Base-by-base conservation (phyloP, 1,140 invertebrate species). In the Hydropsyche tenuis region DNA sequence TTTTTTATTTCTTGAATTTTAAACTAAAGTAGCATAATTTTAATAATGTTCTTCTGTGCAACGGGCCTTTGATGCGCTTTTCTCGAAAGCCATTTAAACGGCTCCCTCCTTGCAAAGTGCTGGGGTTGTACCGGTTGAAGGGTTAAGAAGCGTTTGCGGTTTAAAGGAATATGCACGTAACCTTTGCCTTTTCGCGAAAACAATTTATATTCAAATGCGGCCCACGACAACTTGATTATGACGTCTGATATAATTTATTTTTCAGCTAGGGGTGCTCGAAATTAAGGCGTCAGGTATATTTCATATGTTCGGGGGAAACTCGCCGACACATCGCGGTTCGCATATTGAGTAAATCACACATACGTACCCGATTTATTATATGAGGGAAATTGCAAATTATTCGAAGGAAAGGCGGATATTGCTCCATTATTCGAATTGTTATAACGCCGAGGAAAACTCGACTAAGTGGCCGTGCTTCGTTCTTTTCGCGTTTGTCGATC, bases 171-270 rank as follows among this genome's bases (percentile, higher is more conserved):
- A 37, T 73, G 73, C 74, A 73, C 56, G 73, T 69, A 74, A 74
- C 73, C 73, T 74, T 74, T 72, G 45, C 65, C 73, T 46, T 66
- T 62, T 18, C 60, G 71, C 37, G 18, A 27, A 75, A 75, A 77
- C 75, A 77, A 77, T 77, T 77, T 77, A 77, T 77, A 77, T 77
- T 77, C 73, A 77, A 77, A 77, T 77, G 68, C 72, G 72, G 75
- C 77, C 45, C 77, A 74, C 74, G 77, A 78, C 76, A 77, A 77
- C 76, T 77, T 75, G 73, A 77, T 77, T 75, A 77, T 75, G 73
- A 77, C 73, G 76, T 77, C 76, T 77, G 76, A 77, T 77, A 75
- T 77, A 77, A 77, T 77, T 77, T 75, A 77, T 77, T 77, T 77
- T 77, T 77, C 73, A 73, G 48, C 30, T 68, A 27, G 73, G 72